Base-by-base conservation (phyloP, 2,888 invertebrate species). In the Nephrotoma flavescens region DNA sequence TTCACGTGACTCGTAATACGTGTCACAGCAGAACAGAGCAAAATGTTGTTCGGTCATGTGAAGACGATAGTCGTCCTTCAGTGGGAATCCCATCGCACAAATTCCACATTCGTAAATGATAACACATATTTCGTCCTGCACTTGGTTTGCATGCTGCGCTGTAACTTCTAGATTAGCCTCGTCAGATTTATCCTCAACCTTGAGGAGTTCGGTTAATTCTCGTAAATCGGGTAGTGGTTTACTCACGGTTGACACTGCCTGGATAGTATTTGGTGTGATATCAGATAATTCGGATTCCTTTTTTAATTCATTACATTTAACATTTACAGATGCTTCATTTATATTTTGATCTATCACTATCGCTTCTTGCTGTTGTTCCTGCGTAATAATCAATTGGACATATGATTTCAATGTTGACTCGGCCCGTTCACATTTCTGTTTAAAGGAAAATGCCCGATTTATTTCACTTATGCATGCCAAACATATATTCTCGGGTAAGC, bases 341-440 rank as follows among this genome's bases (percentile, higher is more conserved):
- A 5, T 52, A 0, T 15, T 52, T 0, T 71, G 42, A 15, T 84
- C 86, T 52, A 41, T 86, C 88, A 7, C 86, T 52, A 41, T 86
- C 88, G 9, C 88, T 71, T 45, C 45, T 42, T 41, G 86, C 42
- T 4, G 87, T 87, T 7, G 52, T 42, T 0, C 87, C 87, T 11
- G 88, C 87, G 19, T 89, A 89, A 11, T 12, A 19, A 44, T 52
- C 42, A 86, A 83, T 47, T 87, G 87, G 19, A 92, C 86, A 86
- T 91, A 88, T 85, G 91, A 90, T 12, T 90, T 89, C 15, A 92
- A 88, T 0, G 91, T 91, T 42, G 89, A 89, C 47, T 91, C 90
- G 0, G 91, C 90, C 47, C 89, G 91, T 86, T 91, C 91, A 86
- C 91, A 92, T 87, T 91, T 91, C 11, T 91, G 89, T 88, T 91